Conservation (phyloP, 1,140 invertebrate genomes). For the Muscidifurax raptorellus region DNA sequence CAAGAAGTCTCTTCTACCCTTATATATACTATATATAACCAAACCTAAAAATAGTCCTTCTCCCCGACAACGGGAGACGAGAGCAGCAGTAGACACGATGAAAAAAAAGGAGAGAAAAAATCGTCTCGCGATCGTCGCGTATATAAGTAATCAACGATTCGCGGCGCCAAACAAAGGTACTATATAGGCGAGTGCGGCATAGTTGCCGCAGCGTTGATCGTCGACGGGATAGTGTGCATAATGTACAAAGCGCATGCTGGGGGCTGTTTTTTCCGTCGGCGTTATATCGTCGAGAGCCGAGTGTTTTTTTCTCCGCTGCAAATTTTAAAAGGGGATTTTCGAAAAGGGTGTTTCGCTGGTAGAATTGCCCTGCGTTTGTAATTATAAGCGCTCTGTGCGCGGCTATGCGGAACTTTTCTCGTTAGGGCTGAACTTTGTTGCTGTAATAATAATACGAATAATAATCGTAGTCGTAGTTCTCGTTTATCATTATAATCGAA, state of each 20-base stretch:
- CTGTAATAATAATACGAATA: too few species aligned
- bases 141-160: constrained; percentile 27
- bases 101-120: not conserved
- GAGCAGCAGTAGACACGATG: not conserved
- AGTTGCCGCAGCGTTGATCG: not conserved
- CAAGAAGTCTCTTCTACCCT: not conserved
- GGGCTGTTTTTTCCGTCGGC: not conserved
- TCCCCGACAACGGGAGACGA: not conserved
- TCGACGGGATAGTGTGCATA: not conserved
- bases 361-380: too few species aligned
- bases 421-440: too few species aligned
- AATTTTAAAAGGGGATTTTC: not conserved
- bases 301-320: not conserved
- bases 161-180: not conserved
- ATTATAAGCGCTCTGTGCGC: too few species aligned
- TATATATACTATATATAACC: not conserved
- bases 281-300: not conserved
- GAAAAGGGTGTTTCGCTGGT: not conserved
- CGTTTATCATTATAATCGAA: too few species aligned
- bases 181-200: constrained; percentile 14
- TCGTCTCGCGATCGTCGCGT: not conserved
- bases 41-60: not conserved
- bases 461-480: too few species aligned
- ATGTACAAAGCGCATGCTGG: not conserved
- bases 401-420: too few species aligned